These are phyloP conservation scores for Phalanger gymnotis DNA, from an alignment of 2,797 vertebrate genomes.

Conservation along the genomic window DNA sequence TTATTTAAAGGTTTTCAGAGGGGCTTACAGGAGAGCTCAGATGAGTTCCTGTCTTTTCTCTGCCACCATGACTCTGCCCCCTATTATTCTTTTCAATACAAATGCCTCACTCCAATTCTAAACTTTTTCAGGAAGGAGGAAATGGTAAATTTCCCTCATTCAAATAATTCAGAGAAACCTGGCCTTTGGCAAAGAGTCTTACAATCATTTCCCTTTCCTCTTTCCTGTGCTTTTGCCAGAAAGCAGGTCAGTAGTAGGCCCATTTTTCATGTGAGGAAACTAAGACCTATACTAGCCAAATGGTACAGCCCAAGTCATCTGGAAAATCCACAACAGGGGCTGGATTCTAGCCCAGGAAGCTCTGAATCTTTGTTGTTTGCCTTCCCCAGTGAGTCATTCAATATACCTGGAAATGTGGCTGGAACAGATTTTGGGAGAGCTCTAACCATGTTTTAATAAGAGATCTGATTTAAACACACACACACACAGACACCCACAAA, in stretches of 20 bases:
- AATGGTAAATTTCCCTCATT: background rate
- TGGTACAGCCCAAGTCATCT: background rate
- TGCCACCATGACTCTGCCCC: background rate
- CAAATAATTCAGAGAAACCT: background rate
- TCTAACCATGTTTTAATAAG: background rate
- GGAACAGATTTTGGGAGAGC: background rate
- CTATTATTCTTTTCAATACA: background rate
- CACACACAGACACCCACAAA: background rate
- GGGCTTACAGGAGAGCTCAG: too few species aligned
- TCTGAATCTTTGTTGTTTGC: background rate
- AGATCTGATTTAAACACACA: background rate
- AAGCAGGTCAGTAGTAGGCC: background rate
- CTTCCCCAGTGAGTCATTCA: background rate
- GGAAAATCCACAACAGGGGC: accelerated
- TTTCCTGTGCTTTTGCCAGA: background rate
- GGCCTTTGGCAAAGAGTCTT: background rate
- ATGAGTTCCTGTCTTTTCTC: background rate
- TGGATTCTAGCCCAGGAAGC: background rate
- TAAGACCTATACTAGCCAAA: background rate
- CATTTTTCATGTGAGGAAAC: background rate
- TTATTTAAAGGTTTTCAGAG: too few species aligned
- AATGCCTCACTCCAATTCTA: background rate
- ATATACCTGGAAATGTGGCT: background rate
- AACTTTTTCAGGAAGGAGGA: background rate
- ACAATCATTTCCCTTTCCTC: accelerated